Evolutionary conservation across 2,888 invertebrate genomes (phyloP), one percentile per base, ranked within the genome.

Genomic region (Acrobeloides nanus): DNA sequence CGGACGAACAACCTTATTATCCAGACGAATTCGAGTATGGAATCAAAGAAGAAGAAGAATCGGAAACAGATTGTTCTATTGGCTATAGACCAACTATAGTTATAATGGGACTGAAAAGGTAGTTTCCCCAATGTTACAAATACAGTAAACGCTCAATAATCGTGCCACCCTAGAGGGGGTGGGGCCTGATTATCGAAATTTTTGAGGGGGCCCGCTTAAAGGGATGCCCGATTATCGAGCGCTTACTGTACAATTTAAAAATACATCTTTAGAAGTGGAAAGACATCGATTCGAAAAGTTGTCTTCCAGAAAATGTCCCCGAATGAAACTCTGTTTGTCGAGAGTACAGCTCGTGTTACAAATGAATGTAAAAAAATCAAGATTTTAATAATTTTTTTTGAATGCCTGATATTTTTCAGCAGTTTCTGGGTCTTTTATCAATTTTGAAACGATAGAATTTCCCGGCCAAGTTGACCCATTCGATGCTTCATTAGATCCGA

Each of bases 241-340:
- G n/a, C n/a, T n/a, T n/a, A n/a, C n/a, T n/a, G n/a, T n/a, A n/a
- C n/a, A n/a, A n/a, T n/a, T n/a, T n/a, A n/a, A n/a, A n/a, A n/a
- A n/a, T n/a, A n/a, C n/a, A n/a, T n/a, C n/a, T n/a, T n/a, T n/a
- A n/a, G 58, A n/a, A 57, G 58, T 29, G 58, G 58, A 26, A 57
- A 57, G 42, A 60, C 55, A 0, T 55, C 56, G 15, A 49, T 53
- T 53, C 8, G 47, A 21, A 95, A 97, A 81, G 97, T 99, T 4
- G 97, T 99, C n/a, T 99, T 99, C 75, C 95, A 97, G 76, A 99
- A 99, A 80, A 97, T 99, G 89, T 92, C 95, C 2, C 97, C 97
- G 1, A 97, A 95, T 78, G 97, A 99, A 79, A 99, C 97, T 0
- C 79, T 97, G 45, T 97, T 97, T 75, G 79, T 97, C 57, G 97